A percentile compares a stretch with the other conserved stretches of the same genome.
Conservation (phyloP, 2,797 vertebrate species). For the Pseudopleuronectes americanus region DNA sequence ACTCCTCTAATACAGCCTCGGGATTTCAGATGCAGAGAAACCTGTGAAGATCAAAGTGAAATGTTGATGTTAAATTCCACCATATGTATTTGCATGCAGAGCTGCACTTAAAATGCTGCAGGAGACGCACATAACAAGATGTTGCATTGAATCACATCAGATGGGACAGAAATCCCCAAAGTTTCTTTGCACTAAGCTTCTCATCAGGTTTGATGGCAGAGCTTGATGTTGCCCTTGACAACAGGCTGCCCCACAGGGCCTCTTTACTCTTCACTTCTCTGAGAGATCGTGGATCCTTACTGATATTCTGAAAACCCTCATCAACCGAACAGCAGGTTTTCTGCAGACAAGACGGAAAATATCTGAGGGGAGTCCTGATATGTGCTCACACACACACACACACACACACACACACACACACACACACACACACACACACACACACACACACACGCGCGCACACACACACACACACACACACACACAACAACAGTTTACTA, state of each 20-base stretch:
- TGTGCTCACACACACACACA: not conserved
- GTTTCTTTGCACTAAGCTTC: slow-evolving; percentile 2
- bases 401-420: slow-evolving; percentile 7
- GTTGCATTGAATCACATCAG: not conserved
- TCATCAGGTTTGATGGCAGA: slow-evolving; percentile 8
- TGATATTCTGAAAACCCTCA: slow-evolving; percentile 15
- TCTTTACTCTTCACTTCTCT: slow-evolving; percentile 26
- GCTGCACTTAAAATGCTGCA: not conserved
- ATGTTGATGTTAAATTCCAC: not conserved
- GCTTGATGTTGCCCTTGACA: slow-evolving; percentile 33
- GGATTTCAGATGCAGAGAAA: slow-evolving; percentile 8
- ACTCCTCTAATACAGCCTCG: not conserved
- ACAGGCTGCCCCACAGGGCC: slow-evolving; percentile 16
- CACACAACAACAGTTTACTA: not conserved
- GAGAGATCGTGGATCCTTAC: slow-evolving; percentile 25
- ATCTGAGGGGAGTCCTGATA: slow-evolving; percentile 3
- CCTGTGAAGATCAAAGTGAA: not conserved
- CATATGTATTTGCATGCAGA: not conserved
- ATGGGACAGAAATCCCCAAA: slow-evolving; percentile 9
- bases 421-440: not conserved
- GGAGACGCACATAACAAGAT: not conserved
- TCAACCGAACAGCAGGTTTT: slow-evolving; percentile 1
- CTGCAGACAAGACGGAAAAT: not conserved
- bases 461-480: not conserved
- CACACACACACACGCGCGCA: slow-evolving; percentile 17